Evolutionary conservation across 2,113 vertebrate genomes (phyloP).

Genomic region (Aphelocoma coerulescens): DNA sequence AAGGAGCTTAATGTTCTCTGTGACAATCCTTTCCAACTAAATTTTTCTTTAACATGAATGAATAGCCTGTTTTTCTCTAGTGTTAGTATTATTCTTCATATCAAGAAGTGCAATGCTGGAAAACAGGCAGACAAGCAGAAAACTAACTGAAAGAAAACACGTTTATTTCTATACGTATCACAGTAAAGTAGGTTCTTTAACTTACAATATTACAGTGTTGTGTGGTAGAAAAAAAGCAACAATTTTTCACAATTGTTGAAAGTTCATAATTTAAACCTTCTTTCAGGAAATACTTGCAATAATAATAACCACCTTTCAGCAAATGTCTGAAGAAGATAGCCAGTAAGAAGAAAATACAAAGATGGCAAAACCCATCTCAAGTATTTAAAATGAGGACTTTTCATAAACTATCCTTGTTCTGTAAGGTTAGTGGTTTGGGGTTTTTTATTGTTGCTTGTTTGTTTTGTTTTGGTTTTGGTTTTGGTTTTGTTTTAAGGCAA

Average conservation of each 20-base stretch:
- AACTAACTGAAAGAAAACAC: neutral
- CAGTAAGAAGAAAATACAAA: neutral
- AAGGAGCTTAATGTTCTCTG: neutral
- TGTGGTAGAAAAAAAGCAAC: neutral
- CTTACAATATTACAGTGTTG: neutral
- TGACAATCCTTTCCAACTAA: neutral
- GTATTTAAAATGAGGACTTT: neutral
- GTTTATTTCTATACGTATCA: neutral
- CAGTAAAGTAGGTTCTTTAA: neutral
- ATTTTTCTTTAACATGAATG: neutral
- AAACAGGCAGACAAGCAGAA: neutral
- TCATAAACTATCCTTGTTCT: neutral
- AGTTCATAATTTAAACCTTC: neutral
- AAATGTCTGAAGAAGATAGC: neutral
- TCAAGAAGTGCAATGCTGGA: neutral
- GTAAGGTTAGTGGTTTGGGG: neutral
- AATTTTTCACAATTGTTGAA: neutral
- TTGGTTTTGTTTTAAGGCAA: neutral
- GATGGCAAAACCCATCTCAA: neutral
- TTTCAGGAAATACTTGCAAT: neutral
- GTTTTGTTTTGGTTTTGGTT: neutral
- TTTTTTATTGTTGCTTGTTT: neutral
- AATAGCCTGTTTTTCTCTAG: neutral
- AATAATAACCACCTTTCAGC: neutral
- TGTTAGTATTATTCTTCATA: neutral